These are phyloP conservation scores for Cheilosia grossa DNA, from an alignment of 2,888 invertebrate species.

Conservation along the genomic window DNA sequence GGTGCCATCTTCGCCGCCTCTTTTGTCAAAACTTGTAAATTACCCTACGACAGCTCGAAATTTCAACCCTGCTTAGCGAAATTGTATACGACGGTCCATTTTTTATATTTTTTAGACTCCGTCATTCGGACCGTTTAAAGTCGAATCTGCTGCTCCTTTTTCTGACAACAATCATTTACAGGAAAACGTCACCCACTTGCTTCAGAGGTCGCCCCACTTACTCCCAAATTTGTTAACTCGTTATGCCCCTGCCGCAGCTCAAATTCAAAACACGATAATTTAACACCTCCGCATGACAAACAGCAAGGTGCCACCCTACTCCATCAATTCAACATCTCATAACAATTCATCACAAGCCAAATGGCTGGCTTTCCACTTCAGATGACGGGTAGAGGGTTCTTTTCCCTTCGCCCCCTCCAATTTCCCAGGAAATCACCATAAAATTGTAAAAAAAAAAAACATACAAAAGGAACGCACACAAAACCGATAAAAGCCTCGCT, in stretches of 20 bases:
- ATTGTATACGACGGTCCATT: too few species aligned
- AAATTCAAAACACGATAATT: conserved; percentile 49
- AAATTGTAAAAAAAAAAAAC: conserved; percentile 27
- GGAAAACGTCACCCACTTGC: too few species aligned
- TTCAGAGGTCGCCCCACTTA: too few species aligned
- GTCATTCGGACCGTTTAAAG: too few species aligned
- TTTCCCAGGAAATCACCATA: conserved; percentile 27
- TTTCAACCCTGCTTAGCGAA: too few species aligned
- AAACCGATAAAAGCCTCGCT: conserved; percentile 18
- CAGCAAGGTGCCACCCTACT: conserved; percentile 15
- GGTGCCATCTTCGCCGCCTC: too few species aligned
- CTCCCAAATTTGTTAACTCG: too few species aligned
- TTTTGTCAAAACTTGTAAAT: too few species aligned
- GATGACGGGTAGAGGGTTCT: conserved; percentile 8
- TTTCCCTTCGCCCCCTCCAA: background rate
- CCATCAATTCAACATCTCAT: conserved; percentile 24
- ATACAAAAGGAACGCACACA: background rate
- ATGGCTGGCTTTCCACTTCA: conserved; percentile 52
- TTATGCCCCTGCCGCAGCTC: background rate
- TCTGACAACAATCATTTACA: too few species aligned
- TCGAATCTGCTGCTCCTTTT: too few species aligned
- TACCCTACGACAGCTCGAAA: too few species aligned
- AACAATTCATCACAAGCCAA: conserved; percentile 53
- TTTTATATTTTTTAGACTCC: too few species aligned
- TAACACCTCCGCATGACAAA: conserved; percentile 50